A percentile compares a stretch with the other conserved stretches of the same genome.
phyloP scores from a whole-genome alignment of 2,797 vertebrate genomes.

The Protonibea diacanthus region DNA sequence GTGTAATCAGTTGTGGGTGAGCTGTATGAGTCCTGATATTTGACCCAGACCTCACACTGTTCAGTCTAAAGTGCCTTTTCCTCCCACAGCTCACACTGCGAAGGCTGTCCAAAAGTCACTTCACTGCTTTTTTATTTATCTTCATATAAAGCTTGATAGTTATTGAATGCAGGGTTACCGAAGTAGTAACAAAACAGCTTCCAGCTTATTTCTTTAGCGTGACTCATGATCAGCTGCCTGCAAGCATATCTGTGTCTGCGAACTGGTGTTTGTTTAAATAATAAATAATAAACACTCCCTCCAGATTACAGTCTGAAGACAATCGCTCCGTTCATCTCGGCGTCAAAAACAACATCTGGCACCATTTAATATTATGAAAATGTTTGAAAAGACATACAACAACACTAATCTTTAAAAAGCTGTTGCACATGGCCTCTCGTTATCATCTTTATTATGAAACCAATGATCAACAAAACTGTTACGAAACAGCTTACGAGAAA shows the following conservation, averaged over 20 bases:
- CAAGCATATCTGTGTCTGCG: neutral
- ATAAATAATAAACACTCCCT: neutral
- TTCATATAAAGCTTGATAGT: neutral
- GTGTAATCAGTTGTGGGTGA: constrained; percentile 41
- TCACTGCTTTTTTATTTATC: constrained; percentile 29
- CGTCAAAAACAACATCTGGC: constrained; percentile 2
- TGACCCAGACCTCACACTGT: constrained; percentile 45
- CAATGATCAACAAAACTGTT: constrained; percentile 14
- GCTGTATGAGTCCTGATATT: constrained; percentile 31
- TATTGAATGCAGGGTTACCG: neutral
- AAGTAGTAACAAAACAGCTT: neutral
- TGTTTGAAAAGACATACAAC: neutral
- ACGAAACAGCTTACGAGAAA: neutral
- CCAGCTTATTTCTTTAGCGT: neutral
- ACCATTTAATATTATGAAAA: neutral
- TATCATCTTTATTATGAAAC: neutral
- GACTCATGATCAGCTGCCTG: neutral
- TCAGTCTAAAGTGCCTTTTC: constrained; percentile 33
- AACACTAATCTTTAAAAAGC: neutral
- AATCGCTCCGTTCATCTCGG: neutral
- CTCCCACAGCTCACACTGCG: constrained; percentile 25
- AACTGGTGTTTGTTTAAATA: neutral
- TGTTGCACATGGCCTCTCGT: neutral
- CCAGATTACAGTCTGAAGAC: neutral
- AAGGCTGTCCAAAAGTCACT: constrained; percentile 11